Evolutionary conservation across 1,140 invertebrate genomes (phyloP).

Genomic region (Drosophila carrolli): DNA sequence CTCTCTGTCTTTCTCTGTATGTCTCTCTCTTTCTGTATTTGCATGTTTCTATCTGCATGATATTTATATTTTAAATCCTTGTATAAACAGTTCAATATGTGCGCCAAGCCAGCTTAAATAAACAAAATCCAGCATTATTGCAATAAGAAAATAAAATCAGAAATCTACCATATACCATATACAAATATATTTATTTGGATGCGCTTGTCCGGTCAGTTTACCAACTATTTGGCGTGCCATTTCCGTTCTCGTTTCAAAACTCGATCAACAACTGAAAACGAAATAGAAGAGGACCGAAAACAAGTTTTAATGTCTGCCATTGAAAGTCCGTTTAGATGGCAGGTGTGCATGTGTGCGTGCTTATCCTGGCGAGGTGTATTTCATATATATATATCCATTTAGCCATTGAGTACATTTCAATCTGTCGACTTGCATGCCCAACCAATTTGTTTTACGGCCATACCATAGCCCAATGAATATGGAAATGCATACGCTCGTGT

Average conservation of each 20-base stretch:
- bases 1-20: slow-evolving; percentile 23
- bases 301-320: slow-evolving; percentile 33
- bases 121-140: slow-evolving; percentile 31
- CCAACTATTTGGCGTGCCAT: slow-evolving; percentile 64
- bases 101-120: slow-evolving; percentile 29
- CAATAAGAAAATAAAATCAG: slow-evolving; percentile 43
- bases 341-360: slow-evolving; percentile 5
- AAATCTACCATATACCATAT: slow-evolving; percentile 14
- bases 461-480: slow-evolving; percentile 37
- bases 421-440: slow-evolving; percentile 49
- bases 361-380: slow-evolving; percentile 1
- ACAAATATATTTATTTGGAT: slow-evolving; percentile 3
- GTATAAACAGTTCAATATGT: slow-evolving; percentile 51
- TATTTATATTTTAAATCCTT: slow-evolving; percentile 56
- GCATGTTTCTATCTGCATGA: slow-evolving; percentile 71
- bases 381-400: background rate
- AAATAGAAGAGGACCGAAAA: slow-evolving; percentile 14
- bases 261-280: slow-evolving; percentile 32
- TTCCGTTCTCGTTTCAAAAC: slow-evolving; percentile 19
- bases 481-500: slow-evolving; percentile 32
- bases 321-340: slow-evolving; percentile 29
- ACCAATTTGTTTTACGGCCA: slow-evolving; percentile 48
- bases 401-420: slow-evolving; percentile 33
- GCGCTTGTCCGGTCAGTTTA: slow-evolving; percentile 55
- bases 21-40: slow-evolving; percentile 36